Evolutionary conservation across 2,888 invertebrate genomes (phyloP).

Genomic region (Dermolepida albohirtum): DNA sequence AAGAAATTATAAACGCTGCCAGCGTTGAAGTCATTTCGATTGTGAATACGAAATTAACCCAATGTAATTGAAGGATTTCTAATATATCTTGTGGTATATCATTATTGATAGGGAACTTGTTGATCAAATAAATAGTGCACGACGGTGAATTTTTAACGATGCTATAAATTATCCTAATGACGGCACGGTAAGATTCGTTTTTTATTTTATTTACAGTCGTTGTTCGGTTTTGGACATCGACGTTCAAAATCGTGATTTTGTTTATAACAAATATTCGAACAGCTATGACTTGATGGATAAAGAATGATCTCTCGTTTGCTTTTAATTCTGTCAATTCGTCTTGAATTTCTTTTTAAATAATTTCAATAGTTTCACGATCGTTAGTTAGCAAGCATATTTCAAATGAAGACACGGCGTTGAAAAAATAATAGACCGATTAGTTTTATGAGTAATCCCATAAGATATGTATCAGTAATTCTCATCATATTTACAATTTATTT

Average conservation of each 20-base stretch:
- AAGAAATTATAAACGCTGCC: slow-evolving; percentile 43
- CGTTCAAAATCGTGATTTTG: slow-evolving; percentile 23
- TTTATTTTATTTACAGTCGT: not conserved
- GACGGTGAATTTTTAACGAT: slow-evolving; percentile 38
- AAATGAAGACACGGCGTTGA: slow-evolving; percentile 18
- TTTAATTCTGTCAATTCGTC: slow-evolving; percentile 20
- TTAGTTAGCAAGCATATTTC: slow-evolving; percentile 12
- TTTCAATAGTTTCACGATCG: slow-evolving; percentile 27
- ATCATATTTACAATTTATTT: slow-evolving; percentile 12
- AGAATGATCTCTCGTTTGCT: slow-evolving; percentile 14
- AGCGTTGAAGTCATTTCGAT: slow-evolving; percentile 45
- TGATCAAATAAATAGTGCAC: slow-evolving; percentile 39
- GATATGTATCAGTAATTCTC: slow-evolving; percentile 26
- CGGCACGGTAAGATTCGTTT: slow-evolving; percentile 11
- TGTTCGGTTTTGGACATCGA: not conserved
- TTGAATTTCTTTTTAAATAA: slow-evolving; percentile 14
- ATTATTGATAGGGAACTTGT: slow-evolving; percentile 45
- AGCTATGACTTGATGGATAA: slow-evolving; percentile 5
- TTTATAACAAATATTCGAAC: slow-evolving; percentile 22
- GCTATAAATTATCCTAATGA: slow-evolving; percentile 40
- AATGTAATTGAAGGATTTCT: slow-evolving; percentile 49
- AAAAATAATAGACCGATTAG: slow-evolving; percentile 34
- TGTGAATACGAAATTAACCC: slow-evolving; percentile 47
- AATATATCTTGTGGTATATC: slow-evolving; percentile 49
- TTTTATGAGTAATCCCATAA: slow-evolving; percentile 26